These are phyloP conservation scores for Elymnias hypermnestra DNA, from an alignment of 1,140 invertebrate species.

Conservation along the genomic window DNA sequence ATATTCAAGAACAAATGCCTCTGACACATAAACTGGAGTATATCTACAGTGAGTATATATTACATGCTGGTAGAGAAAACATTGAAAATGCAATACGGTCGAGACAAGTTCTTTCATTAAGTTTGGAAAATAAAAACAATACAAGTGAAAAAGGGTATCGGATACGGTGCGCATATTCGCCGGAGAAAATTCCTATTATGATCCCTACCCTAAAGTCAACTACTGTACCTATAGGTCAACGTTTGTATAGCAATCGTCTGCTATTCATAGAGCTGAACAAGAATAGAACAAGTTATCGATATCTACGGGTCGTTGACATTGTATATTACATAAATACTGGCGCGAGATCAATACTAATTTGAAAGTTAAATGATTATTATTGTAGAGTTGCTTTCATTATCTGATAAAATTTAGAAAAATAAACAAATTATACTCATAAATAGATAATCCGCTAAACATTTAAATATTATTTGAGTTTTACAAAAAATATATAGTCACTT, in stretches of 20 bases:
- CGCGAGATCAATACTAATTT: background rate
- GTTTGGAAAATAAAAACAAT: slow-evolving; percentile 71
- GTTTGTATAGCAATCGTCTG: slow-evolving; percentile 62
- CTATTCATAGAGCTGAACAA: slow-evolving; percentile 31
- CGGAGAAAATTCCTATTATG: slow-evolving; percentile 70
- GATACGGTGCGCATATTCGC: slow-evolving; percentile 58
- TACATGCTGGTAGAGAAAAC: slow-evolving; percentile 16
- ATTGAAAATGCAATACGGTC: slow-evolving; percentile 25
- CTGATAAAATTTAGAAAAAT: too few relatives aligned
- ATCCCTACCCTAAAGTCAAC: slow-evolving; percentile 67
- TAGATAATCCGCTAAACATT: too few relatives aligned
- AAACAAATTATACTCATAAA: too few relatives aligned
- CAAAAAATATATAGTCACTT: too few relatives aligned
- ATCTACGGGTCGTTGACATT: too few relatives aligned
- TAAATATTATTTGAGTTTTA: too few relatives aligned
- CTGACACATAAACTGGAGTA: too few relatives aligned
- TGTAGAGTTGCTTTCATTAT: too few relatives aligned
- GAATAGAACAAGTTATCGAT: slow-evolving; percentile 22
- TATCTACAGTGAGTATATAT: too few relatives aligned
- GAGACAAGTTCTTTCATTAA: slow-evolving; percentile 67
- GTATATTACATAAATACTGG: too few relatives aligned
- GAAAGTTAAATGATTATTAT: too few relatives aligned
- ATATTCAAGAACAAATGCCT: too few relatives aligned
- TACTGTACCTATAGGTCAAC: slow-evolving; percentile 43
- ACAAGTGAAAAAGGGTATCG: slow-evolving; percentile 71